Base-by-base conservation (phyloP, 2,888 invertebrate species). In the Dastarcus helophoroides region DNA sequence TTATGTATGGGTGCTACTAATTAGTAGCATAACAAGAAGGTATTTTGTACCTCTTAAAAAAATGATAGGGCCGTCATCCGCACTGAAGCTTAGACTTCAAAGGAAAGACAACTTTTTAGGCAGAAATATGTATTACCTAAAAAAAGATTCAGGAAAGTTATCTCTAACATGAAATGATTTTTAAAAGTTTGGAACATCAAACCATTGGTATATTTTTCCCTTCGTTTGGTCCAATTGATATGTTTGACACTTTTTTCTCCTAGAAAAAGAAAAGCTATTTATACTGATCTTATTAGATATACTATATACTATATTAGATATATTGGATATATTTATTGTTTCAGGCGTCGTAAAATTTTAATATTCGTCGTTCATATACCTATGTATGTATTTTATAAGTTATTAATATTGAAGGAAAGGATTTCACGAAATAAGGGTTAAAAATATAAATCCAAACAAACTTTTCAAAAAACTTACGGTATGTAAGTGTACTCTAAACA, bases 381-480 rank as follows among this genome's bases (percentile, higher is more conserved):
- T n/a, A n/a, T n/a, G n/a, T n/a, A n/a, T n/a, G n/a, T n/a, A n/a
- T n/a, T n/a, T n/a, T n/a, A n/a, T n/a, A n/a, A n/a, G n/a, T n/a
- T n/a, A n/a, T n/a, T n/a, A n/a, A n/a, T n/a, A n/a, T n/a, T n/a
- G n/a, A n/a, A n/a, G n/a, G n/a, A n/a, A n/a, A n/a, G n/a, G n/a
- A n/a, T n/a, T n/a, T n/a, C n/a, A n/a, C n/a, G n/a, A n/a, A n/a
- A n/a, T n/a, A n/a, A n/a, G n/a, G n/a, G n/a, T n/a, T n/a, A n/a
- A n/a, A n/a, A n/a, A n/a, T n/a, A n/a, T n/a, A n/a, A n/a, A n/a
- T n/a, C n/a, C n/a, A n/a, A n/a, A n/a, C n/a, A n/a, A n/a, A n/a
- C n/a, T n/a, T n/a, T n/a, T n/a, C n/a, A n/a, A n/a, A n/a, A 56
- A 52, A 75, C 76, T 67, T 66, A 52, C 71, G 54, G 55, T 30